These are phyloP conservation scores for Sarcoramphus papa DNA, from an alignment of 2,797 vertebrate species.

Conservation along the genomic window DNA sequence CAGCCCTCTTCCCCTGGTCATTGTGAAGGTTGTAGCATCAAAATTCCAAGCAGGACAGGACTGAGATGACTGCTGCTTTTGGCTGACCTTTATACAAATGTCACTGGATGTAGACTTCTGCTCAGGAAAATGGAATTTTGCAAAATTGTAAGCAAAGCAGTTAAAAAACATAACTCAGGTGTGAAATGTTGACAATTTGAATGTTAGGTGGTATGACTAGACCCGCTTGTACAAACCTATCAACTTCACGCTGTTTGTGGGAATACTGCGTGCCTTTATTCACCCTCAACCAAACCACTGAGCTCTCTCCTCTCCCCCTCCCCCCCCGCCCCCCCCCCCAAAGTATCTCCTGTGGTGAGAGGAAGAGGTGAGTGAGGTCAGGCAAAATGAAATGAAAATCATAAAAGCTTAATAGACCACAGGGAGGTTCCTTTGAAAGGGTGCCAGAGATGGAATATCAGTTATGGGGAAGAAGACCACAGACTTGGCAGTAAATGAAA, in stretches of 20 bases:
- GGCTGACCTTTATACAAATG: constrained; percentile 14
- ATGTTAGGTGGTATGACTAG: not conserved
- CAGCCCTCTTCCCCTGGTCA: not conserved
- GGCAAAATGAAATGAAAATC: constrained; percentile 24
- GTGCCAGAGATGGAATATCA: not conserved
- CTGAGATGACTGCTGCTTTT: not conserved
- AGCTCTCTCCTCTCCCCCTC: not conserved
- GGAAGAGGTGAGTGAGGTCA: constrained; percentile 26
- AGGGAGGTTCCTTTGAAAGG: constrained; percentile 28
- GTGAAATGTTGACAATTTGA: not conserved
- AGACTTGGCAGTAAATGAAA: not conserved
- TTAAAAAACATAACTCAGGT: not conserved
- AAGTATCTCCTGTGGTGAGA: not conserved
- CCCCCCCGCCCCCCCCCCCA: not conserved
- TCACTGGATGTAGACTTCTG: not conserved
- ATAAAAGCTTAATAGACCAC: constrained; percentile 33
- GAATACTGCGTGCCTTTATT: not conserved
- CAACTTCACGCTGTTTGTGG: not conserved
- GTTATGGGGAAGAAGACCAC: not conserved
- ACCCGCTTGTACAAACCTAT: not conserved
- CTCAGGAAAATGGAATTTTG: not conserved
- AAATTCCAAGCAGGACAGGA: not conserved
- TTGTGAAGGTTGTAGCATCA: not conserved
- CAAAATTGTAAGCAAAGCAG: not conserved
- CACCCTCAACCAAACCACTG: not conserved